Conservation (phyloP, 2,888 invertebrate genomes). For the Mesochorus sp. region DNA sequence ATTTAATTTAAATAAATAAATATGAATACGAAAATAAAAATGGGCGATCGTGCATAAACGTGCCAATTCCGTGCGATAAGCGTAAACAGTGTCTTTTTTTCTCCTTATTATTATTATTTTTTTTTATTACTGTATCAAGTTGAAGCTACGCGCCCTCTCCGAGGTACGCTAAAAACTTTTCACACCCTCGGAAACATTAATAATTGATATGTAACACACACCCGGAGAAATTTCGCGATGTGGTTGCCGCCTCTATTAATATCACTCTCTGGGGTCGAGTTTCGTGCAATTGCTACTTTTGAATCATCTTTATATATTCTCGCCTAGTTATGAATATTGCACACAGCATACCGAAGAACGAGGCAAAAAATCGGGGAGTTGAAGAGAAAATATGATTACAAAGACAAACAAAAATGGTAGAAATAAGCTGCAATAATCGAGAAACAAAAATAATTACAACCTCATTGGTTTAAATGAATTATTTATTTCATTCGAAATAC, state of each 20-base stretch:
- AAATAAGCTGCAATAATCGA: neutral
- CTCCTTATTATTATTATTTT: neutral
- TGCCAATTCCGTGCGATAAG: too few species aligned
- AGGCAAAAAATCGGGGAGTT: neutral
- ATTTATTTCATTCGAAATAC: too few species aligned
- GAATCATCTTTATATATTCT: slow-evolving; percentile 46
- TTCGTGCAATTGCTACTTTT: slow-evolving; percentile 49
- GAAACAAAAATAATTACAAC: too few species aligned
- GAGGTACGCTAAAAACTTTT: slow-evolving; percentile 52
- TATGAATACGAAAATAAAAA: too few species aligned
- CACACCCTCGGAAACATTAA: slow-evolving; percentile 36
- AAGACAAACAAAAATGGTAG: neutral
- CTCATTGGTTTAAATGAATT: too few species aligned
- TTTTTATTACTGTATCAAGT: neutral
- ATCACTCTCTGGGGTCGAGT: slow-evolving; percentile 52
- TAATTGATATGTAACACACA: slow-evolving; percentile 41
- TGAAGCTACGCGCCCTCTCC: neutral
- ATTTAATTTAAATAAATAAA: too few species aligned
- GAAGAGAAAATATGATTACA: neutral
- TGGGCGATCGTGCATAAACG: too few species aligned
- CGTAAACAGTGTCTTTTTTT: too few species aligned
- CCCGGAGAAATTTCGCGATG: slow-evolving; percentile 30
- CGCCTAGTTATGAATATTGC: slow-evolving; percentile 42
- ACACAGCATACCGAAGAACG: neutral
- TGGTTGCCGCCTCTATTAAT: slow-evolving; percentile 45